Evolutionary conservation across 2,888 invertebrate species (phyloP), one percentile per base, ranked within the genome.

Genomic region (Harpalus rufipes): DNA sequence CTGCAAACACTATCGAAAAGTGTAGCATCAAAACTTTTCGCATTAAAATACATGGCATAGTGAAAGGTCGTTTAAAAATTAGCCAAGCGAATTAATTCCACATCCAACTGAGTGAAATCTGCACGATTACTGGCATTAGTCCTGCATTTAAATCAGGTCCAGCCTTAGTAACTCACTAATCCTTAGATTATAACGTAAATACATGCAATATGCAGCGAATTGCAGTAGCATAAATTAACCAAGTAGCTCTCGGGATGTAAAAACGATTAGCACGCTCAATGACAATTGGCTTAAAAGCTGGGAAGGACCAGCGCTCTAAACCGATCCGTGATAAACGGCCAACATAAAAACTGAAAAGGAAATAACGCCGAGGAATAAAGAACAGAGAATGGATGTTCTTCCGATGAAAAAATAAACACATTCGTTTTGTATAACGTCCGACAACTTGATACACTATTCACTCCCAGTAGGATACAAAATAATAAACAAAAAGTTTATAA

Each of bases 311-410:
- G 8, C 25, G 25, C 65, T 32, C 10, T 51, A 63, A 63, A 25
- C 63, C 63, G 63, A 12, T 16, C 18, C 25, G 80, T 84, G 84
- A 84, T 84, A 84, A 84, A 84, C 78, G 61, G 39, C 65, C 39
- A 78, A 51, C 65, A 84, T 84, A 78, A 84, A 82, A 65, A 84
- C 41, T 84, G 84, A 78, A 84, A 84, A 84, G 63, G 84, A 76
- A 78, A 84, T 84, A 84, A 78, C 78, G 83, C 76, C 25, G 44
- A 68, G 51, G 68, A 81, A 81, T 81, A 81, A 81, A 81, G 81
- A 81, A 81, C 65, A 81, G 81, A 5, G 56, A 68, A 68, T 81
- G 39, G 39, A 81, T 81, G 72, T 72, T 68, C 41, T 81, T 81
- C 32, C 81, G 81, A 81, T 81, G 68, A 81, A 81, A 81, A 81